These are phyloP conservation scores for Holothuria scabra DNA, from an alignment of 53 echinoderm and acorn worm species.

Conservation along the genomic window DNA sequence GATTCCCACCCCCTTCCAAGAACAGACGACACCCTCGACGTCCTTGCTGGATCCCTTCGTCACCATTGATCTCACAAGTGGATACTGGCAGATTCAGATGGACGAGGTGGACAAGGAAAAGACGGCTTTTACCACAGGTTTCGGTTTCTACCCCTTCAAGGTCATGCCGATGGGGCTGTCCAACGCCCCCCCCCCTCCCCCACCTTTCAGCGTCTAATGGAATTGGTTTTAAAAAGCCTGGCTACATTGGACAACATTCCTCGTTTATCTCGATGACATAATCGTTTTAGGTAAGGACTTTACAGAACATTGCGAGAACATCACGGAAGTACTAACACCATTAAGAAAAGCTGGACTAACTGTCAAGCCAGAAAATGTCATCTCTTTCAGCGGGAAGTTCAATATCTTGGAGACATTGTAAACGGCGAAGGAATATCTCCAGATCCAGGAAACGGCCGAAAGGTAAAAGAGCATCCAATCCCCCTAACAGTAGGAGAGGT, in stretches of 20 bases:
- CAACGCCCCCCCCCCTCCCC: slow-evolving; percentile 65
- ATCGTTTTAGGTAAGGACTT: slow-evolving; percentile 61
- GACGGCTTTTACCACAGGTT: slow-evolving; percentile 54
- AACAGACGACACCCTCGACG: slow-evolving; percentile 47
- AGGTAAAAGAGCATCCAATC: slow-evolving; percentile 45
- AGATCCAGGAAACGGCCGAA: slow-evolving; percentile 59
- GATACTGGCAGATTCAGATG: slow-evolving; percentile 51
- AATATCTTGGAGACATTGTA: slow-evolving; percentile 32
- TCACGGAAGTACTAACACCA: slow-evolving; percentile 46
- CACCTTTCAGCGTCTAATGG: slow-evolving; percentile 71
- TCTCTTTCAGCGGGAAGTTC: slow-evolving; percentile 43
- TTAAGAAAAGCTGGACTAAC: slow-evolving; percentile 19
- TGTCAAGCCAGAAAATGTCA: slow-evolving; percentile 44
- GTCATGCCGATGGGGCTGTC: slow-evolving; percentile 65
- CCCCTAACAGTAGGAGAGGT: slow-evolving; percentile 52
- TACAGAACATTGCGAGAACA: slow-evolving; percentile 57
- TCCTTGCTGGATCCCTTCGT: slow-evolving; percentile 40
- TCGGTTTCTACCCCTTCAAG: slow-evolving; percentile 43
- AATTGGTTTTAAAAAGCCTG: slow-evolving; percentile 53
- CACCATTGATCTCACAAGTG: slow-evolving; percentile 42
- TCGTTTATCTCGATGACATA: slow-evolving; percentile 68
- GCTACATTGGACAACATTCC: slow-evolving; percentile 59
- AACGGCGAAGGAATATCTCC: slow-evolving; percentile 51
- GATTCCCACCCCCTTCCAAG: slow-evolving; percentile 46
- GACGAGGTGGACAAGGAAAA: slow-evolving; percentile 20